Evolutionary conservation across 2,113 vertebrate genomes (phyloP).

Genomic region (Chascanopsetta lugubris): DNA sequence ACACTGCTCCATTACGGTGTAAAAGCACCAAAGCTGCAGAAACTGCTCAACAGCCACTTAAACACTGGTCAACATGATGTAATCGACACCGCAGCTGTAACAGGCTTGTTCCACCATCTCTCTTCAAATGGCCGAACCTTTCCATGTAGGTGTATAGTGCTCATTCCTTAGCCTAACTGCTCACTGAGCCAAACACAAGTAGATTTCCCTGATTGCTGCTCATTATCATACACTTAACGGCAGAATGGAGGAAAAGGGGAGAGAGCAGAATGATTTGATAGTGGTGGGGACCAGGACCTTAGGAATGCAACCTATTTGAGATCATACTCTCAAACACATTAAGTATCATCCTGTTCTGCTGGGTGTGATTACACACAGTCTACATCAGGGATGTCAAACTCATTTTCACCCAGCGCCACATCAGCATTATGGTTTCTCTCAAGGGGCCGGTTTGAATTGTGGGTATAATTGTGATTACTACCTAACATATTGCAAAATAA

Average conservation of each 20-base stretch:
- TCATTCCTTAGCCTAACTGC: constrained; percentile 26
- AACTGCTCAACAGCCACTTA: constrained; percentile 6
- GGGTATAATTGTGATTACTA: too few relatives aligned
- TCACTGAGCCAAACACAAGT: constrained; percentile 44
- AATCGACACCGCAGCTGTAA: constrained; percentile 13
- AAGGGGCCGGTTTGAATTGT: too few relatives aligned
- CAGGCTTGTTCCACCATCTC: constrained; percentile 13
- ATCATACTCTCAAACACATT: constrained; percentile 43
- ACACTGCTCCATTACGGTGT: constrained; percentile 15
- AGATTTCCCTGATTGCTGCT: constrained; percentile 62
- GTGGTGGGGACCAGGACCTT: constrained; percentile 43
- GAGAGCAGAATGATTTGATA: constrained; percentile 27
- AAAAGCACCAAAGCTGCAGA: neutral
- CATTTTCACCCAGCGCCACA: too few relatives aligned
- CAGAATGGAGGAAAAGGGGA: constrained; percentile 39
- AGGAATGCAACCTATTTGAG: constrained; percentile 51
- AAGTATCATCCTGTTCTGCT: too few relatives aligned
- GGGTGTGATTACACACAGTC: too few relatives aligned
- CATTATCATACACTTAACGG: constrained; percentile 65
- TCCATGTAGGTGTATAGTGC: constrained; percentile 30
- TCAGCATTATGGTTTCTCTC: too few relatives aligned
- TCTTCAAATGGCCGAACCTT: constrained; percentile 9
- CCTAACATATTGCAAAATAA: too few relatives aligned
- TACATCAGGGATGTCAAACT: too few relatives aligned
- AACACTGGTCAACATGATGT: constrained; percentile 22